Base-by-base conservation (phyloP, 2,797 vertebrate species). In the Hoplostethus atlanticus region DNA sequence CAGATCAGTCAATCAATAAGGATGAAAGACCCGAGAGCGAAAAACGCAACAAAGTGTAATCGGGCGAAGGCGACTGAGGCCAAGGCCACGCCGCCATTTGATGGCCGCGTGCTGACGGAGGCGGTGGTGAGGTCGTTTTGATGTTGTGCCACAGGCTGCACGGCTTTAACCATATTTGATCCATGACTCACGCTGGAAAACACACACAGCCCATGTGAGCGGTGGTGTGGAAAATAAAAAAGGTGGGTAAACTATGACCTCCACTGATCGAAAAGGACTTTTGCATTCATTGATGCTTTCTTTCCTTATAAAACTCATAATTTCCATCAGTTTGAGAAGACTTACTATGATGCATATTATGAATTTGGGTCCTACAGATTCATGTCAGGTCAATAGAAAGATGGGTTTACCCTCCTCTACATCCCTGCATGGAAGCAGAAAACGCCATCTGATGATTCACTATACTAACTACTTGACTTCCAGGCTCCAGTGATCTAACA, bases 401-500 rank as follows among this genome's bases (percentile, higher is more conserved):
- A 6, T 34, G 34, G 34, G 34, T 34, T 34, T 5, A 34, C 34
- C 34, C 34, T 34, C 34, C 34, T 21, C 21, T 21, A 21, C 21
- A 21, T 21, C 21, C 21, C 21, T 21, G 21, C 21, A 21, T 21
- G 21, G 21, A 21, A 21, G 21, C 21, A 21, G 21, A 34, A 34
- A 34, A 34, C 34, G 34, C 34, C 34, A 34, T 3, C 34, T 34
- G 34, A 34, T 34, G 34, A 34, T 25, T 40, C 11, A n/a, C 44
- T 28, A n/a, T 38, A 64, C 38, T 64, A 54, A 71, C n/a, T 2
- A 53, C 70, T 52, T 71, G 52, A 64, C 64, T 71, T 55, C 71
- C 66, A 61, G 70, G 78, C 77, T 79, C 69, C 69, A 58, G 52
- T 76, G 84, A 84, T 77, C 79, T 46, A 69, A 73, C 68, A 1